Base-by-base conservation (phyloP, 2,888 invertebrate genomes). In the Augiades crinisus region DNA sequence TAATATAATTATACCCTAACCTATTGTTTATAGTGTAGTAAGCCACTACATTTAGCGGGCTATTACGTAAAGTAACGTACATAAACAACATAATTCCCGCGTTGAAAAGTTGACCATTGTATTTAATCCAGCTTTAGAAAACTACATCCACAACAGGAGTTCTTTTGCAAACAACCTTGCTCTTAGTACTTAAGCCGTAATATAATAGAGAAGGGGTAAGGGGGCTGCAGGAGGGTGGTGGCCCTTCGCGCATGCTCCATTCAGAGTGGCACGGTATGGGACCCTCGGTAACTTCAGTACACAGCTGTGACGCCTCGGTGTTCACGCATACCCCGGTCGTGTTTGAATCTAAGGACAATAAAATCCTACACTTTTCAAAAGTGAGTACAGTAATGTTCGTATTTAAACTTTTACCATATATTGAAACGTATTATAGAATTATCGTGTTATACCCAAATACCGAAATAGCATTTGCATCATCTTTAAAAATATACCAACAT, bases 211-310 rank as follows among this genome's bases (percentile, higher is more conserved):
- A 50, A 54, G 58, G 55, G 56, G 54, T 56, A 61, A 70, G 75
- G 81, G 73, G 78, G 70, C 70, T 70, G 71, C 57, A 63, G 69
- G 82, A 81, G 76, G 67, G 58, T 62, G 56, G 61, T 64, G 64
- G n/a, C 60, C 72, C 70, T 70, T 67, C 62, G 85, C 88, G 89
- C 88, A 87, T 88, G 88, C 85, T 78, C 83, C 58, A 74, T 83
- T 78, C 73, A 78, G 68, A 60, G 36, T 36, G 46, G 27, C 46
- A 17, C 36, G 7, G 46, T 70, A 67, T 63, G 68, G 69, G 78
- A 70, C 77, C 74, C 75, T 72, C 65, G 70, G 66, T 71, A 70
- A 80, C 78, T 78, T 79, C 81, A 85, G 84, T 86, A 67, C 68
- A 75, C 79, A 78, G 78, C 81, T 79, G 80, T 74, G 73, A 64